Evolutionary conservation across 2,113 vertebrate genomes (phyloP).

Genomic region (Gila orcuttii): DNA sequence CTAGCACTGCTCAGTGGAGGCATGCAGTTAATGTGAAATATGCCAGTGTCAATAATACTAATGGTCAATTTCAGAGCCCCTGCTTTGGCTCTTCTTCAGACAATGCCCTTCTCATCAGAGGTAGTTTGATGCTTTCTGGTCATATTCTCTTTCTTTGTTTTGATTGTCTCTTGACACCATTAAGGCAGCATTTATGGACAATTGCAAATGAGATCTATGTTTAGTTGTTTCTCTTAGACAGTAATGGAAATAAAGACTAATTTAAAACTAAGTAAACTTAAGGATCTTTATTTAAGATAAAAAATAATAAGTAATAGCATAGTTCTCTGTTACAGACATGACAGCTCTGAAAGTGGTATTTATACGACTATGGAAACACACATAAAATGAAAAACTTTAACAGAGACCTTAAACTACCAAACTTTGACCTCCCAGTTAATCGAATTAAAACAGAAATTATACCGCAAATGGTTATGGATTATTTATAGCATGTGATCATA

Average conservation of each 20-base stretch:
- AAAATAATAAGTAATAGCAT: too few species aligned
- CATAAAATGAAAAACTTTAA: too few species aligned
- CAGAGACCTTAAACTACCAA: too few species aligned
- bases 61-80: constrained; percentile 13
- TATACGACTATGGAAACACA: too few species aligned
- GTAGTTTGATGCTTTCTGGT: not conserved
- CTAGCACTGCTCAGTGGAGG: not conserved
- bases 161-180: not conserved
- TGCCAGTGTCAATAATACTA: constrained; percentile 41
- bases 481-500: too few species aligned
- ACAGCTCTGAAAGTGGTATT: too few species aligned
- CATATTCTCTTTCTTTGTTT: not conserved
- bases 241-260: not conserved
- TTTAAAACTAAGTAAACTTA: too few species aligned
- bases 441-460: too few species aligned
- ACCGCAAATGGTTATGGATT: too few species aligned
- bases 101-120: constrained; percentile 1
- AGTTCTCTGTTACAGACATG: too few species aligned
- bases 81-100: constrained; percentile 16
- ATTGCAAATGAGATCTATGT: not conserved
- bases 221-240: not conserved
- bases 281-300: too few species aligned
- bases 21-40: constrained; percentile 45
- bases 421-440: too few species aligned
- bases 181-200: not conserved